These are phyloP conservation scores for Campaea margaritaria DNA, from an alignment of 2,888 invertebrate species.

Conservation along the genomic window DNA sequence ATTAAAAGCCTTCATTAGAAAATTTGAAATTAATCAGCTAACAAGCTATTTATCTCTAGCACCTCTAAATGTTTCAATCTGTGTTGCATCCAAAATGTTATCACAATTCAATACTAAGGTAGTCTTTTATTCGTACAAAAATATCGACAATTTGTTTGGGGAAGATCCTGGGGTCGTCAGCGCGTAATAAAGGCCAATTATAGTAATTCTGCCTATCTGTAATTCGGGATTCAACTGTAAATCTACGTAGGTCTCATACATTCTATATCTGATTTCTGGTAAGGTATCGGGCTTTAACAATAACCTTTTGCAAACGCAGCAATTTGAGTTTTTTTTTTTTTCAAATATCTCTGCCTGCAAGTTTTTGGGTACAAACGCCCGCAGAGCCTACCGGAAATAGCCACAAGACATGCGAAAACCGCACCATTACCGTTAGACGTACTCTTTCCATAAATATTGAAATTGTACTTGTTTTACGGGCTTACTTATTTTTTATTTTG, in stretches of 20 bases:
- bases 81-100: constrained; percentile 38
- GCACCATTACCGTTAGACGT: too few species aligned
- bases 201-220: constrained; percentile 11
- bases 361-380: too few species aligned
- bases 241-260: neutral
- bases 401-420: too few species aligned
- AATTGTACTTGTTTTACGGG: too few species aligned
- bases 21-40: constrained; percentile 2
- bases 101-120: constrained; percentile 28
- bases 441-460: too few species aligned
- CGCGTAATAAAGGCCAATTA: constrained; percentile 5
- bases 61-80: constrained; percentile 26
- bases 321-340: too few species aligned
- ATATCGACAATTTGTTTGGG: constrained; percentile 33
- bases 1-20: neutral
- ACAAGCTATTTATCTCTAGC: constrained; percentile 12
- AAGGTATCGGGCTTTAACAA: too few species aligned
- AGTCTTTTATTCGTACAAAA: constrained; percentile 40
- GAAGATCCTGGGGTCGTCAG: constrained; percentile 34
- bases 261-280: too few species aligned
- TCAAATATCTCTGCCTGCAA: too few species aligned
- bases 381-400: too few species aligned
- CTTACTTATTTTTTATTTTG: too few species aligned
- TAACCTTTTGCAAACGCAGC: too few species aligned
- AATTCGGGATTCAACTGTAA: neutral